Base-by-base conservation (phyloP, 2,113 vertebrate genomes). In the Syngnathus typhle region DNA sequence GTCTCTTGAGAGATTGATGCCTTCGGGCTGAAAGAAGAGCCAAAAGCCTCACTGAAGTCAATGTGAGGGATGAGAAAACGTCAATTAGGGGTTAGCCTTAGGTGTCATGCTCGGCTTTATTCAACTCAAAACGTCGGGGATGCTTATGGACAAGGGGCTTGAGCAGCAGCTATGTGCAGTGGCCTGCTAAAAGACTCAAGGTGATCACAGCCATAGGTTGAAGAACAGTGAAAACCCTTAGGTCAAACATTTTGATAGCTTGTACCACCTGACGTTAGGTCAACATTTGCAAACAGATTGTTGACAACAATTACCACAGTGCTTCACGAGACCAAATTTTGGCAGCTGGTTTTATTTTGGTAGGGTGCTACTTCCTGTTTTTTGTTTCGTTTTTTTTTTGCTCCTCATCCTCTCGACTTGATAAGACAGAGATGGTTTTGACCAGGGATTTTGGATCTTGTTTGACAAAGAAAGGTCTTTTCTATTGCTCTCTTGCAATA, bases 71-170 rank as follows among this genome's bases (percentile, higher is more conserved):
- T 77, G 68, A 80, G 72, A 76, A 79, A 77, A 54, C 77, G 86
- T 89, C 87, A 83, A 81, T 89, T 84, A 84, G 75, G 74, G 59
- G 78, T 86, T 78, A 79, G 76, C 77, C 85, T 84, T 86, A 73
- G 79, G 78, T 85, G 78, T 74, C 72, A 82, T 71, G 66, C 59
- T 51, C 71, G 78, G 64, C 60, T 62, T 85, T 74, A 77, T 74
- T 63, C 72, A 78, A 74, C 65, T 19, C 65, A 52, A 65, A 65
- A 64, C 49, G 62, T 55, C 65, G 49, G 12, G 52, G 62, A 46
- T 60, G 65, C 60, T 69, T 75, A 43, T 52, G 59, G 59, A 23
- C 41, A 68, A 21, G 15, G 64, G 43, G 52, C 70, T 67, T 79
- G 78, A 87, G 84, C 77, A 84, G 2, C 27, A 16, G 27, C 3